Percentiles rank a stretch among this genome's conserved stretches.
phyloP scores from a whole-genome alignment of 2,888 invertebrate species.

The Tenthredo mesomela region DNA sequence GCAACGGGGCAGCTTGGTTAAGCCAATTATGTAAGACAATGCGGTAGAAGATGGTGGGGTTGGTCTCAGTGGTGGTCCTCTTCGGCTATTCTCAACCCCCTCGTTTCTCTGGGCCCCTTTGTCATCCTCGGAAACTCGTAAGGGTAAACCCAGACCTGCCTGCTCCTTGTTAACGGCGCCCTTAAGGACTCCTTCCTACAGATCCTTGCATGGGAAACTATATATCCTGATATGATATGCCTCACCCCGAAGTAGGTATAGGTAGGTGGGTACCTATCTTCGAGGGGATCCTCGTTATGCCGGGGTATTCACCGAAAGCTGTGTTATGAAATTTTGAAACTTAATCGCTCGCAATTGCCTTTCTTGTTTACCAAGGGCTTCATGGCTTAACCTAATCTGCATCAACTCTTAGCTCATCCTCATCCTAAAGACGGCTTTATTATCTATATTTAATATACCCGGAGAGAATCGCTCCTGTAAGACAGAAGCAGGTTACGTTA shows the following conservation, averaged over 20 bases:
- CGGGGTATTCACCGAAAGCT: conserved; percentile 21
- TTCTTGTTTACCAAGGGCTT: conserved; percentile 41
- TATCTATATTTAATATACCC: not conserved
- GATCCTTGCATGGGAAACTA: conserved; percentile 42
- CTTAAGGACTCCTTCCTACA: conserved; percentile 44
- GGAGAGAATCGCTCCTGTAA: not conserved
- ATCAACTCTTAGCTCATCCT: conserved; percentile 32
- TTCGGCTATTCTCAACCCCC: not conserved
- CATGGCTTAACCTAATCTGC: conserved; percentile 41
- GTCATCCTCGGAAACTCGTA: conserved; percentile 49
- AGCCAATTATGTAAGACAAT: conserved; percentile 46
- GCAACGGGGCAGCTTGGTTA: conserved; percentile 38
- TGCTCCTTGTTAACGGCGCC: conserved; percentile 49
- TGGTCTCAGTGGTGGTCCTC: conserved; percentile 22
- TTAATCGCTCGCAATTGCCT: conserved; percentile 45
- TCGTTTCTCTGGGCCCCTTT: conserved; percentile 13
- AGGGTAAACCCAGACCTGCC: conserved; percentile 46
- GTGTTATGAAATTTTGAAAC: conserved; percentile 47
- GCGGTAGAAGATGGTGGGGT: conserved; percentile 18
- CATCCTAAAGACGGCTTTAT: conserved; percentile 28
- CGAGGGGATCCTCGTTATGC: conserved; percentile 4
- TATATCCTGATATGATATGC: conserved; percentile 43
- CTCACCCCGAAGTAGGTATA: not conserved
- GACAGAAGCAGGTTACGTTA: not conserved
- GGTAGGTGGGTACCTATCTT: conserved; percentile 19